Conservation (phyloP, 92 coral and sea anemone genomes). For the Chrysogorgia sp. region DNA sequence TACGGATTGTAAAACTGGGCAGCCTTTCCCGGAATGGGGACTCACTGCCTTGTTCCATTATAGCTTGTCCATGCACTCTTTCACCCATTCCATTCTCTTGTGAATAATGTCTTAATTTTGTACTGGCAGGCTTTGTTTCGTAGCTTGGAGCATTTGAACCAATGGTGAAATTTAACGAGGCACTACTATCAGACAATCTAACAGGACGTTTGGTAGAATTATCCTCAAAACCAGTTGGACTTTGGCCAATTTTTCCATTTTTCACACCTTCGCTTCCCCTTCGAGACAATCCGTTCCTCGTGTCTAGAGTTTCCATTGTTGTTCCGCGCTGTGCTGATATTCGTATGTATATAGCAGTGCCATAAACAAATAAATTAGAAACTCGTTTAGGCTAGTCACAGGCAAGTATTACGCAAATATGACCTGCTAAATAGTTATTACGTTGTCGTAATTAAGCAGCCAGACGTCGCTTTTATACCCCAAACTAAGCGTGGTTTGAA, state of each 20-base stretch:
- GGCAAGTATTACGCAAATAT: background rate
- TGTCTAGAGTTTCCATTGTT: background rate
- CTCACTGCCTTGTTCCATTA: conserved; percentile 5
- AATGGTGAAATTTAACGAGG: background rate
- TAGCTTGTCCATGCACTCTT: background rate
- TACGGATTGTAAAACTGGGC: conserved; percentile 11
- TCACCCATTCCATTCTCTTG: background rate
- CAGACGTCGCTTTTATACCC: too few species aligned
- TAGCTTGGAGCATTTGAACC: background rate
- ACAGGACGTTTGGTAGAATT: background rate
- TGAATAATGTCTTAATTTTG: background rate
- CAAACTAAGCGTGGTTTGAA: too few species aligned
- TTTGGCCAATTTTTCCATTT: background rate
- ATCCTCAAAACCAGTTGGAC: background rate
- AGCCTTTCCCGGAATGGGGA: conserved; percentile 24
- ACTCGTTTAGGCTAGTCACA: background rate
- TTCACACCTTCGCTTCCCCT: background rate
- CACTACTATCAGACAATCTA: background rate
- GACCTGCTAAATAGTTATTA: too few species aligned
- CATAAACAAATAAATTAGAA: background rate
- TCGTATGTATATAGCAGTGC: background rate
- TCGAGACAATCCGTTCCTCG: background rate
- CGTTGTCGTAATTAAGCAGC: too few species aligned
- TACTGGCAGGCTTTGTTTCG: background rate
- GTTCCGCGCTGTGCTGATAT: background rate